Percentiles rank a stretch among this genome's conserved stretches.
These are phyloP conservation scores for Neelides sp. DNA, from an alignment of 1,140 invertebrate species.

Conservation along the genomic window DNA sequence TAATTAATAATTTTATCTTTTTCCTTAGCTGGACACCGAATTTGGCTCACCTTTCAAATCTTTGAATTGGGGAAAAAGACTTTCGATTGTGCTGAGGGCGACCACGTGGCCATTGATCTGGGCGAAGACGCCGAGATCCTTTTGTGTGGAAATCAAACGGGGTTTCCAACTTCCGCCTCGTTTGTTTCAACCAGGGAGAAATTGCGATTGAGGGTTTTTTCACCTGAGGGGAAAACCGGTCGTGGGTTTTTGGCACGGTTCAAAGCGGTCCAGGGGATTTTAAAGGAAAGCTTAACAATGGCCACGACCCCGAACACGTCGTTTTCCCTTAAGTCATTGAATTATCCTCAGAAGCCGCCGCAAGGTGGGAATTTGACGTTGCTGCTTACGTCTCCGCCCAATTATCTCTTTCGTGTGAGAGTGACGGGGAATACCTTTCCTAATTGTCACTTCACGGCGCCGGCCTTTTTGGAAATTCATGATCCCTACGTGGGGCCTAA, in stretches of 20 bases:
- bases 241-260: slow-evolving; percentile 21
- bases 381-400: slow-evolving; percentile 44
- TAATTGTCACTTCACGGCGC: slow-evolving; percentile 22
- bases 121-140: slow-evolving; percentile 31
- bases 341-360: slow-evolving; percentile 43
- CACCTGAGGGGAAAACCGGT: slow-evolving; percentile 18
- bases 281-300: slow-evolving; percentile 20
- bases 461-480: slow-evolving; percentile 43
- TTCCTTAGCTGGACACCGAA: slow-evolving; percentile 41
- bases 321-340: slow-evolving; percentile 35
- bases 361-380: slow-evolving; percentile 41
- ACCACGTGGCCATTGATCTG: slow-evolving; percentile 43
- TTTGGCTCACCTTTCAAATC: slow-evolving; percentile 51
- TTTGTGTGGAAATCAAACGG: slow-evolving; percentile 30
- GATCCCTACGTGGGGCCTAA: slow-evolving; percentile 54
- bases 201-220: slow-evolving; percentile 40
- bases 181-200: slow-evolving; percentile 48
- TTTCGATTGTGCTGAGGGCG: slow-evolving; percentile 11
- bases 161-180: slow-evolving; percentile 28
- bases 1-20: slow-evolving; percentile 7
- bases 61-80: slow-evolving; percentile 40
- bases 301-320: slow-evolving; percentile 15
- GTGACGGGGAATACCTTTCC: slow-evolving; percentile 11
- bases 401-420: slow-evolving; percentile 39
- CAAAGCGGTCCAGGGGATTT: slow-evolving; percentile 20